Conservation (phyloP, 2,797 vertebrate species). For the Dendrocincla fuliginosa region DNA sequence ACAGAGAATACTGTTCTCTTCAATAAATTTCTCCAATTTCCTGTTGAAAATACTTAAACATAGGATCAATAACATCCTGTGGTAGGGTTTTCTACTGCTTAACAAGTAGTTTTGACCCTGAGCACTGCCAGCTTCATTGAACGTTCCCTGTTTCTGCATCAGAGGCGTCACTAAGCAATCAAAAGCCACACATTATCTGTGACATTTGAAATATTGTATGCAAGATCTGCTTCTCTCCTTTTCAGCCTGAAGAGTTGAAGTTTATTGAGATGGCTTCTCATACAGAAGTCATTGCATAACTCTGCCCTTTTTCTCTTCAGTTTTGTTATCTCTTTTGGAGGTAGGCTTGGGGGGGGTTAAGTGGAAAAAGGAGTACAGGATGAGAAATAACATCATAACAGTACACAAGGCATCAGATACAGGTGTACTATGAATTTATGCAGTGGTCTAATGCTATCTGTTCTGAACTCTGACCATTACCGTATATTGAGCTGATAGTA, state of each 20-base stretch:
- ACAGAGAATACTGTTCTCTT: background rate
- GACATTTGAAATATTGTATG: background rate
- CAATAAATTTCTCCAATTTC: background rate
- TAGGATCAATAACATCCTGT: background rate
- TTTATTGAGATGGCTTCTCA: background rate
- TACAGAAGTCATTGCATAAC: background rate
- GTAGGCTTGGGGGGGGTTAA: background rate
- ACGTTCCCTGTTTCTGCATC: background rate
- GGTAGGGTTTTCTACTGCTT: background rate
- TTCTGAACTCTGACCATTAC: background rate
- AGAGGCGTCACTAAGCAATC: background rate
- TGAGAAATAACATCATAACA: background rate
- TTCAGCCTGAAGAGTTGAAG: background rate
- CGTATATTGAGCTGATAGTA: background rate
- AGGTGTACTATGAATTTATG: background rate
- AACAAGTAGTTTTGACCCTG: background rate
- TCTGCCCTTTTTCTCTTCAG: background rate
- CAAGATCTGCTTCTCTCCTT: background rate
- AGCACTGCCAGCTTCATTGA: background rate
- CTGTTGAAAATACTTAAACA: background rate
- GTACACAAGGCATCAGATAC: background rate
- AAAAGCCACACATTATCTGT: background rate
- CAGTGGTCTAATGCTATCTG: background rate
- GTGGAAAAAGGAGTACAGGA: background rate
- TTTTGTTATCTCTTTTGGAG: background rate